Conservation (phyloP, 1,140 invertebrate species). For the Micrasema minimum region DNA sequence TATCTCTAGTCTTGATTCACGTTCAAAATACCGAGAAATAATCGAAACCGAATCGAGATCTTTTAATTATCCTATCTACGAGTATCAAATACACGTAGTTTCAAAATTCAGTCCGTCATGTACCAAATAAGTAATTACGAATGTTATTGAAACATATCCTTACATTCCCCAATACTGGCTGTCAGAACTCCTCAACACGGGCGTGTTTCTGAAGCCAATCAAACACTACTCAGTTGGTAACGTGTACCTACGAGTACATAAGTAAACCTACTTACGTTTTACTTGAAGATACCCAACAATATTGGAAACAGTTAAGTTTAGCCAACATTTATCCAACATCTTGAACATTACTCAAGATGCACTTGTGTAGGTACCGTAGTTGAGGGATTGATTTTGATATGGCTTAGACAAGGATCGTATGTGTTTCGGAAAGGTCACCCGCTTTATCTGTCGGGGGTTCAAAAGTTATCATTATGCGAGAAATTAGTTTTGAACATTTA, state of each 20-base stretch:
- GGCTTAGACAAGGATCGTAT: slow-evolving; percentile 28
- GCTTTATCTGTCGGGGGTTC: slow-evolving; percentile 11
- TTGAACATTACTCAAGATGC: slow-evolving; percentile 37
- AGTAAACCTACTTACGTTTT: too few species aligned
- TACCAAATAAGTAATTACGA: slow-evolving; percentile 29
- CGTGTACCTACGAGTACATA: not conserved
- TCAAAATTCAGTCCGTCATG: not conserved
- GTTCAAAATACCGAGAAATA: slow-evolving; percentile 2
- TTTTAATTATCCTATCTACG: too few species aligned
- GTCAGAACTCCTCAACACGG: slow-evolving; percentile 45
- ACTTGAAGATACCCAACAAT: slow-evolving; percentile 26
- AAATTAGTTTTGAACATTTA: too few species aligned
- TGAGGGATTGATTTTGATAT: slow-evolving; percentile 31
- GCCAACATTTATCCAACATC: slow-evolving; percentile 41
- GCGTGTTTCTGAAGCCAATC: slow-evolving; percentile 48
- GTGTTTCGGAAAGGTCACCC: slow-evolving; percentile 38
- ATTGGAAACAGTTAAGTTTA: slow-evolving; percentile 33
- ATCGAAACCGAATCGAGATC: slow-evolving; percentile 5
- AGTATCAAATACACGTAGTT: too few species aligned
- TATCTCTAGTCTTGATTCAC: not conserved
- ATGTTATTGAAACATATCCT: slow-evolving; percentile 45
- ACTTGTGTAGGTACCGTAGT: slow-evolving; percentile 31
- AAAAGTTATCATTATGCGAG: not conserved
- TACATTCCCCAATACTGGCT: slow-evolving; percentile 11
- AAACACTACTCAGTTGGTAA: slow-evolving; percentile 40